Evolutionary conservation across 1,140 invertebrate species (phyloP), one percentile per base, ranked within the genome.

Genomic region (Bombus balteatus): DNA sequence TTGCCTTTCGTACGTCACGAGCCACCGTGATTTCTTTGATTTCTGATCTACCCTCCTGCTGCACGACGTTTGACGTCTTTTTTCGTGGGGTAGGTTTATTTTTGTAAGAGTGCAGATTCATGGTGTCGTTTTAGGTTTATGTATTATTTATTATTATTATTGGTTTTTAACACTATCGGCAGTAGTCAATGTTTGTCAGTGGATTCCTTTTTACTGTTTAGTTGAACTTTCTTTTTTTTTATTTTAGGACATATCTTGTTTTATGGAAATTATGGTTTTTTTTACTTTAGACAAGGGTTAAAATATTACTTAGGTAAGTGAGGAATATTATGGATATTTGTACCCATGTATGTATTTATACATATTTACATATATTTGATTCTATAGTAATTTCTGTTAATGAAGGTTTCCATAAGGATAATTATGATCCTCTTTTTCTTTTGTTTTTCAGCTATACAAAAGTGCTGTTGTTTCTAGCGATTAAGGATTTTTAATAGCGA

Each of bases 1-100:
- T 22, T 47, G 53, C 62, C 32, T 82, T 74, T 65, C 78, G 74
- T 72, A 65, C 59, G 72, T 81, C 32, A 25, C 47, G 66, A 18
- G 25, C 39, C 4, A 32, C 28, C 6, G 9, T 76, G 59, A 74
- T 68, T 71, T 75, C 73, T 82, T 79, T 25, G 66, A 72, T 74
- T 87, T 68, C 37, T 37, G 34, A 6, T 62, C 39, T 32, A 37
- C 87, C 76, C 85, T 47, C 53, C 15, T 25, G 5, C n/a, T 9
- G 25, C 2, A 22, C 34, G 32, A 28, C 5, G 28, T 22, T 62
- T 72, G 5, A 25, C 9, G 53, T 37, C 71, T 43, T 25, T 47
- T n/a, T 72, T 3, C 22, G 12, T 32, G 65, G 15, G 15, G 8
- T 18, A 32, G 32, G 6, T 37, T 68, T 12, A 22, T 9, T 10